Percentiles rank a stretch among this genome's conserved stretches.
Conservation (phyloP, 2,113 vertebrate species). For the Pangasianodon gigas region DNA sequence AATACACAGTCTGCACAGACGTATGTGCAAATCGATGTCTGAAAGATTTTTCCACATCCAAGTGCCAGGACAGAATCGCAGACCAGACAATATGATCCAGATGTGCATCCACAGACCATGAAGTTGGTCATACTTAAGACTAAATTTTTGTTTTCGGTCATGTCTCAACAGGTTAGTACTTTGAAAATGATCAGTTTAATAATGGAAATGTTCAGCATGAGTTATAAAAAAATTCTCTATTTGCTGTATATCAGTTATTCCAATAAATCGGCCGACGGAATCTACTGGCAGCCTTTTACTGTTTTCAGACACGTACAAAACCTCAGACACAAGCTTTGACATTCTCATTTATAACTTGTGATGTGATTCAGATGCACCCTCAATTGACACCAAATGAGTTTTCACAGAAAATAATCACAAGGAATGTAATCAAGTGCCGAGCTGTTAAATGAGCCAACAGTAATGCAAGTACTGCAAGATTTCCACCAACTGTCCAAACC, state of each 20-base stretch:
- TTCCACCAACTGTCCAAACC: neutral
- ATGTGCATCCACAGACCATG: slow-evolving; percentile 65
- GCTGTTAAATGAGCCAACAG: neutral
- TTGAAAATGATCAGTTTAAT: slow-evolving; percentile 2
- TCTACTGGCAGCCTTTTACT: neutral
- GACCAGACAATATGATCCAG: slow-evolving; percentile 69
- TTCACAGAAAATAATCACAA: slow-evolving; percentile 7
- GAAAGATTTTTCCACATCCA: slow-evolving; percentile 72
- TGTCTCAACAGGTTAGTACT: slow-evolving; percentile 21
- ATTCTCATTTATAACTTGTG: neutral
- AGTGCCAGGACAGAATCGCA: slow-evolving; percentile 67
- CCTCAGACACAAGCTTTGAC: neutral
- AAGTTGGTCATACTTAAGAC: slow-evolving; percentile 48
- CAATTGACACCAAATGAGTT: neutral
- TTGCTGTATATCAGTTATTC: slow-evolving; percentile 19
- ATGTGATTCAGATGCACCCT: neutral
- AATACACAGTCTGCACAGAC: slow-evolving; percentile 55
- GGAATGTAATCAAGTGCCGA: neutral
- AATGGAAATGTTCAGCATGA: neutral
- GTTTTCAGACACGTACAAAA: slow-evolving; percentile 4
- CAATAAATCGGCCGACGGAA: neutral
- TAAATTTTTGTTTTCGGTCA: slow-evolving; percentile 19
- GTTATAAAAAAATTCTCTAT: neutral
- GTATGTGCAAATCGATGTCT: slow-evolving; percentile 73
- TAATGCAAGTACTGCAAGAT: neutral